Base-by-base conservation (phyloP, 1,140 invertebrate species). In the Nomia melanderi region DNA sequence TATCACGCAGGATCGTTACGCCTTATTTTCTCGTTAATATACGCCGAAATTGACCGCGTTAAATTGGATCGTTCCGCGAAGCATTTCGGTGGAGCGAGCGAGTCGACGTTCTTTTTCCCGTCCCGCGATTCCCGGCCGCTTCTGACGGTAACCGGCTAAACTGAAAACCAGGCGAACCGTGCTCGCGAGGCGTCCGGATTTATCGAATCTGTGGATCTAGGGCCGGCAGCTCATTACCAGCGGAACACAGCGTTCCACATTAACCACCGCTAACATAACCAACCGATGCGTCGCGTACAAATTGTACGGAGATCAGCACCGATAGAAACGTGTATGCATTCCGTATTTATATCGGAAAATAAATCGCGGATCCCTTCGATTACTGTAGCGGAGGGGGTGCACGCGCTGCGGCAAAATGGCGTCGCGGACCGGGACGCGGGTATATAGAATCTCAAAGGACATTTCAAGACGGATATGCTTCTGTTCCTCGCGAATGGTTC, bases 151-250 rank as follows among this genome's bases (percentile, higher is more conserved):
- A 69, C 73, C 36, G 41, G 47, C 62, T 29, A 56, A 74, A 64
- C 20, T 53, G 33, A 67, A 50, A 62, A 27, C 11, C 31, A 23
- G 11, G 11, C 8, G n/a, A 67, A 64, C 54, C 27, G 44, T 65
- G 31, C 74, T n/a, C 36, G 36, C 62, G 27, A 31, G 47, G 4
- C 56, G 27, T 63, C 47, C 11, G 41, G 12, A 67, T 82, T 83
- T 83, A 83, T 83, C 76, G 39, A 44, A 75, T 36, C 2, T 36
- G 17, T 25, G 36, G 20, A 83, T 83, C 79, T 70, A 63, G 12
- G n/a, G 29, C n/a, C 44, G 20, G 63, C 17, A 29, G 23, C 59
- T 69, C 54, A 41, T 71, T 57, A 56, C 31, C 27, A 27, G 17
- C 44, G 69, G 8, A 17, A 27, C 25, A 12, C 41, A 70, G 62